Base-by-base conservation (phyloP, 2,888 invertebrate species). In the Tolmerus cingulatus region DNA sequence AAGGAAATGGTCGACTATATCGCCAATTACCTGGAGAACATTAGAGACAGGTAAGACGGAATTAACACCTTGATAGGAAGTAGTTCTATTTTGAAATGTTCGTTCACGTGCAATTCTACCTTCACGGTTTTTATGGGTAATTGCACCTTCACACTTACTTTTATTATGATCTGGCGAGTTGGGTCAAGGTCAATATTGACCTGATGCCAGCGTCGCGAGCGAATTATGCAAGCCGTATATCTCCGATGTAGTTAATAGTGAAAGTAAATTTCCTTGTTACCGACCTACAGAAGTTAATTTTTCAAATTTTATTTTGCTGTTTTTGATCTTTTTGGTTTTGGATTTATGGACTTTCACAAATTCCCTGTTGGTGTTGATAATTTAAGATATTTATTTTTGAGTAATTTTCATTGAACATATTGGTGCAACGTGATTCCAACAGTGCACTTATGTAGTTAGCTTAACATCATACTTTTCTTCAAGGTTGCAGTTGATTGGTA, bases 1-100 rank as follows among this genome's bases (percentile, higher is more conserved):
- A 97, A 97, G 92, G 97, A 97, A 91, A 98, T 98, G 97, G 95
- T 97, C 57, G 98, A 98, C 91, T 99, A 97, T 92, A 97, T 99
- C 88, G 96, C 97, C 9, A 96, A 97, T 91, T 99, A 99, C 93
- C 94, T 98, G 92, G 97, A 98, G 92, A 98, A 97, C 90, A 97
- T 99, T 90, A 94, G 98, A 91, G 98, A 98, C 92, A 96, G 97
- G 97, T 97, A 93, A 89, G 92, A 90, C 74, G 30, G 9, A 34
- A 87, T 87, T 79, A 86, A 43, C 3, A 66, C 66, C 23, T 66
- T 66, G 66, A 27, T 34, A 30, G 27, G 14, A 76, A 76, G n/a
- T 16, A 30, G 27, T 74, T 76, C 76, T 66, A 37, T 34, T 40
- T 76, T 34, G 76, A 37, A 76, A 76, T 74, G 74, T 23, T 74